Base-by-base conservation (phyloP, 2,888 invertebrate genomes). In the Dioctria rufipes region DNA sequence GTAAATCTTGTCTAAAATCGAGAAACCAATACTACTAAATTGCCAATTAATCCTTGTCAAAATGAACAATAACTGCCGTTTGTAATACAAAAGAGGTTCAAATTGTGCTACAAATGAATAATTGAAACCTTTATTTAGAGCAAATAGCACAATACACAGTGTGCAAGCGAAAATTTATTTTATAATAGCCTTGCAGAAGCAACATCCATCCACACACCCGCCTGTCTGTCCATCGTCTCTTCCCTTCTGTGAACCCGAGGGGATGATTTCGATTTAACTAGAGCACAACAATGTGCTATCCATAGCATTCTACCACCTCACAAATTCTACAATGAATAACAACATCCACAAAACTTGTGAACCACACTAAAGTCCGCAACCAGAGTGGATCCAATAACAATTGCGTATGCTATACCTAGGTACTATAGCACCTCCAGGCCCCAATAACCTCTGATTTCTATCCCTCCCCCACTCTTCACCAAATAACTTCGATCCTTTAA, bases 91-190 rank as follows among this genome's bases (percentile, higher is more conserved):
- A 25, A 25, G 25, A 46, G 5, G 46, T 58, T 58, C 58, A 4
- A 25, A 58, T 58, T 58, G 5, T 8, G 25, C 25, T 11, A 39
- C 61, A 25, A 61, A 39, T 39, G 39, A 39, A 61, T 61, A 25
- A 61, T 61, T 61, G 61, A 61, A 61, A 61, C n/a, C 8, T 25
- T 61, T 61, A 37, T 51, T 51, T 61, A 61, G 61, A 61, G 25
- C 25, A 39, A 25, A 61, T 3, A 61, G 25, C 25, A 13, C 37
- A 61, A 61, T 4, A 13, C 37, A n/a, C 61, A 61, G n/a, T 61
- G 61, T 39, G 25, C 39, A 61, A 61, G 25, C 25, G 25, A 25
- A 25, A 25, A 25, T 25, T 25, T 4, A 61, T 25, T 61, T 61
- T 61, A 61, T 61, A 39, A 61, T 61, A 51, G 8, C 51, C 8